Base-by-base conservation (phyloP, 92 coral and sea anemone species). In the Umimayanthus chanpuru region DNA sequence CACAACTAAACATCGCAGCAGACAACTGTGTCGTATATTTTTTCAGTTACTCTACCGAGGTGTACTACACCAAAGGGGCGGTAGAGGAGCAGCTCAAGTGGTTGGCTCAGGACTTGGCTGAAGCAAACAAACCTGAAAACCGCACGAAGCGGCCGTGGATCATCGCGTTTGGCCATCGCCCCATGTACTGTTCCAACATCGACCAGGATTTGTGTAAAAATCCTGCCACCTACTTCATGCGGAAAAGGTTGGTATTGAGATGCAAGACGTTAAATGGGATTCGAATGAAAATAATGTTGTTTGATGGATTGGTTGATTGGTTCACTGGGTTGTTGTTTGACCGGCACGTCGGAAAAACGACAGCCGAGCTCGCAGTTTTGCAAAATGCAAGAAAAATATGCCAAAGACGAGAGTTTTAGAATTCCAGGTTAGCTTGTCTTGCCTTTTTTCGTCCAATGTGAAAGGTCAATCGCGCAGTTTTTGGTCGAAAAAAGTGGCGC, bases 131-230 rank as follows among this genome's bases (percentile, higher is more conserved):
- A 77, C 92, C 91, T 12, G 94, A 90, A 43, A 94, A 94, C 87
- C 86, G 96, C 72, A 85, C 91, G 55, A 50, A 67, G 81, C 89
- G 92, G 28, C 97, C 97, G 5, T 94, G 97, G 97, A 89, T 94
- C 38, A 89, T 94, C 30, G 97, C 95, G 38, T 94, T 90, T 81
- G 97, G 97, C 67, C 97, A 94, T 85, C 83, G 97, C 32, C 97
- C 97, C 56, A 92, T 92, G 97, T 94, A 94, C 88, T 94, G 97
- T 85, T 94, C 97, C 47, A 94, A 94, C 83, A 94, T 94, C 77
- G 97, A 94, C 76, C 9, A 21, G 0, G 97, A 94, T 66, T 89
- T 86, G 67, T 94, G 97, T n/a, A 94, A 93, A 5, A 83, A 88
- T 16, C 95, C 87, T 3, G 67, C 77, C 15, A 88, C 80, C 30